Conservation (phyloP, 2,113 vertebrate genomes). For the Pyxicephalus adspersus region DNA sequence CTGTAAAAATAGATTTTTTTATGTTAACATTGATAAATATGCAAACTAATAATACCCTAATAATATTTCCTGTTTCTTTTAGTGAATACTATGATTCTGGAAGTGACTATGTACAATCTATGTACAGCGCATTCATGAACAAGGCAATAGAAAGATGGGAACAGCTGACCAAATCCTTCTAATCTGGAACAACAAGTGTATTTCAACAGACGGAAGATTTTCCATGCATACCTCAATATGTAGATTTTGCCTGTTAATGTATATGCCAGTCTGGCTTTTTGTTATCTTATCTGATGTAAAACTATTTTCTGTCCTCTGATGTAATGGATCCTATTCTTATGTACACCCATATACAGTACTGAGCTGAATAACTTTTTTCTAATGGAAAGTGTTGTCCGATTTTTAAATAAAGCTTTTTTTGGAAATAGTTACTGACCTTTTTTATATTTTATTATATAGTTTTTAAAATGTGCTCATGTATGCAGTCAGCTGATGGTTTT, state of each 20-base stretch:
- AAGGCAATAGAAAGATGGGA: neutral
- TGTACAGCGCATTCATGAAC: slow-evolving; percentile 9
- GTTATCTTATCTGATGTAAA: neutral
- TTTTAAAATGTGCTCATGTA: too few relatives aligned
- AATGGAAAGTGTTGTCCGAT: neutral
- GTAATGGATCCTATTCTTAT: neutral
- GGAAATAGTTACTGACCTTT: neutral
- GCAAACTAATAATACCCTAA: too few relatives aligned
- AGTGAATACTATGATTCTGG: slow-evolving; percentile 22
- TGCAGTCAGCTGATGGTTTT: too few relatives aligned
- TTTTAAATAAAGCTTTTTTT: slow-evolving; percentile 26
- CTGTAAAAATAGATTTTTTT: neutral
- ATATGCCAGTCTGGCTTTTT: neutral
- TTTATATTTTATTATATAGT: neutral
- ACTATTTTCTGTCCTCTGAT: neutral
- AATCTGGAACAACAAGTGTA: neutral
- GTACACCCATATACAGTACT: neutral
- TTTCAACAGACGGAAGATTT: neutral
- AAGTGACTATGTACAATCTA: neutral
- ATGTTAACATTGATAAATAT: neutral
- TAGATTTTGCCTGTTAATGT: neutral
- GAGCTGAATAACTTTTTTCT: neutral
- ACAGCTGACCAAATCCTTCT: slow-evolving; percentile 9
- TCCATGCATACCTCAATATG: neutral
- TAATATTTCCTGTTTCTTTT: neutral